Evolutionary conservation across 2,888 invertebrate genomes (phyloP), one percentile per base, ranked within the genome.

Genomic region (Ornithoptera alexandrae): DNA sequence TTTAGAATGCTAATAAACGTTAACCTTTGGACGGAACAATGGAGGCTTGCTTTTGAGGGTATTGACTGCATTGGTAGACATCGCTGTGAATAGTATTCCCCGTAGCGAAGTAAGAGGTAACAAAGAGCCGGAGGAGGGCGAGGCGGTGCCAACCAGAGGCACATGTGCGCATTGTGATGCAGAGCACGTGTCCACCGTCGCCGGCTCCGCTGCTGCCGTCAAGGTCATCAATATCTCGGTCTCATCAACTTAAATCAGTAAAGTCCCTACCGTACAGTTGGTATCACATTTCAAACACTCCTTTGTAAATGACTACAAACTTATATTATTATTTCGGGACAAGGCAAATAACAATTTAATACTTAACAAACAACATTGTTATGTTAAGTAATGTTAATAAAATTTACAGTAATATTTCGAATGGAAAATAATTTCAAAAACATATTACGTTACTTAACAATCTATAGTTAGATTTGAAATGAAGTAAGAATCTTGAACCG

Each of bases 161-260:
- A 78, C 79, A 80, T 77, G 77, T 74, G 75, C 74, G 71, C 77
- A 85, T 90, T 85, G 79, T 67, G 72, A 90, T 88, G 84, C 90
- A 72, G 70, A 72, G 78, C 90, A 90, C 89, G 88, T 61, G 65
- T 15, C 50, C 80, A 72, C 76, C 73, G 53, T 57, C 71, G 64
- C 30, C 72, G 71, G 58, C 65, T 75, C 76, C 83, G 74, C 81
- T 87, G 76, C 89, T 79, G 78, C 76, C 77, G 75, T 76, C 88
- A 89, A 88, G 88, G 90, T 76, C 83, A 76, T 70, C 73, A 75
- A 79, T 83, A 77, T 80, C 78, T 81, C 75, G 73, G 64, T 53
- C 53, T 67, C 65, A 64, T 36, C 62, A 59, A 62, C 67, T 61
- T 56, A 68, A 50, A 57, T 65, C 62, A 24, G 58, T 65, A 65